phyloP scores from a whole-genome alignment of 2,888 invertebrate species.

The Eupithecia tripunctaria region DNA sequence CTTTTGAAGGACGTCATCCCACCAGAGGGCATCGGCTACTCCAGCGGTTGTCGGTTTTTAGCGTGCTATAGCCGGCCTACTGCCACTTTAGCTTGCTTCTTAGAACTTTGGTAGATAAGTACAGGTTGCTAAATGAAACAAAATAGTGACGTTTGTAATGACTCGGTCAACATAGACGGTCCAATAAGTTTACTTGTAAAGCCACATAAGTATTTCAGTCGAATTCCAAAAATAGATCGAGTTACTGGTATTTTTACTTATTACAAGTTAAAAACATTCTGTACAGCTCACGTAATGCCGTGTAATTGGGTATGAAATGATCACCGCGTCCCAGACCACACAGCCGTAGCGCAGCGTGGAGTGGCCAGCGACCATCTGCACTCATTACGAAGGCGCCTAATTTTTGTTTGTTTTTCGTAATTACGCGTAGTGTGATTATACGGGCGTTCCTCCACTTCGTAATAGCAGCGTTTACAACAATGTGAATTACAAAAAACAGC shows the following conservation, averaged over 20 bases:
- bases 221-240: not conserved
- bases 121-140: not conserved
- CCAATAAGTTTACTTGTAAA: not conserved
- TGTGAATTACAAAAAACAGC: constrained; percentile 42
- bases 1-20: too few species aligned
- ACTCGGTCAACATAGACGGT: not conserved
- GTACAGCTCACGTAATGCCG: not conserved
- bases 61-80: too few species aligned
- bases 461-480: constrained; percentile 46
- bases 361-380: constrained; percentile 6
- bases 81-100: too few species aligned
- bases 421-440: constrained; percentile 37
- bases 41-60: too few species aligned
- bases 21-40: too few species aligned
- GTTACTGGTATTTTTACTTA: constrained; percentile 6
- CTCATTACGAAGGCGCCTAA: constrained; percentile 36
- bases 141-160: not conserved
- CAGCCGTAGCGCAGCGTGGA: not conserved
- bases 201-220: not conserved
- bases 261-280: not conserved
- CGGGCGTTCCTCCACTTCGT: constrained; percentile 37
- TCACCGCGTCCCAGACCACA: not conserved
- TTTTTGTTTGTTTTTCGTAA: constrained; percentile 38
- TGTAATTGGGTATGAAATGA: constrained; percentile 4
- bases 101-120: not conserved